A percentile compares a stretch with the other conserved stretches of the same genome.
phyloP scores from a whole-genome alignment of 1,140 invertebrate genomes.

The Muscidifurax raptorellus region DNA sequence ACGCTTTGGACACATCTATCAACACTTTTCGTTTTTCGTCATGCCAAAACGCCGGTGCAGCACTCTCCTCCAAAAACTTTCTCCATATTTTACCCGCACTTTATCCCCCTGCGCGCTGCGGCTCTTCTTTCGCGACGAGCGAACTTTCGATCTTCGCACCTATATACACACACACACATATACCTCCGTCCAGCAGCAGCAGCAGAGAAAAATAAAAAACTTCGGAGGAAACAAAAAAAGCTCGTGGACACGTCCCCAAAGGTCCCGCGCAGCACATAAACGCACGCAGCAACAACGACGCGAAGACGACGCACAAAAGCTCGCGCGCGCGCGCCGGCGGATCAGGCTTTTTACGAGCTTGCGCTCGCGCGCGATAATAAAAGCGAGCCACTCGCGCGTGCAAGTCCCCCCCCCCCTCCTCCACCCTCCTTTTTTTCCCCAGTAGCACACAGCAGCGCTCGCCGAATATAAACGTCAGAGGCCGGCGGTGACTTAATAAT shows the following conservation, averaged over 20 bases:
- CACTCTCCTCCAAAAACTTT: slow-evolving; percentile 44
- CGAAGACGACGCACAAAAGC: slow-evolving; percentile 18
- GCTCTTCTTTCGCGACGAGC: slow-evolving; percentile 33
- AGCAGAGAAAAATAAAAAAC: neutral
- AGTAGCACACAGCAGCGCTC: neutral
- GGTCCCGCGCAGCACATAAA: neutral
- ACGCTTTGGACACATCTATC: slow-evolving; percentile 50
- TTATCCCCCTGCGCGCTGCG: slow-evolving; percentile 14
- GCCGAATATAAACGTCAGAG: slow-evolving; percentile 34
- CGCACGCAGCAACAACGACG: neutral
- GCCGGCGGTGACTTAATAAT: slow-evolving; percentile 39
- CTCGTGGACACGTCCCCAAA: neutral
- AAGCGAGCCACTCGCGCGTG: slow-evolving; percentile 24
- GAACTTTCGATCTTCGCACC: slow-evolving; percentile 45
- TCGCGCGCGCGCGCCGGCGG: neutral
- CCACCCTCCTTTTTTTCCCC: slow-evolving; percentile 8
- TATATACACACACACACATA: neutral
- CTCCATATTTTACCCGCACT: slow-evolving; percentile 53
- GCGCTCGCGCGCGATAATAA: slow-evolving; percentile 41
- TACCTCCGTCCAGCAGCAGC: neutral
- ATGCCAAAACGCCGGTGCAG: neutral
- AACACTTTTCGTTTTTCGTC: slow-evolving; percentile 41
- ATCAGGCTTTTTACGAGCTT: slow-evolving; percentile 45
- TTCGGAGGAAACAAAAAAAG: neutral
- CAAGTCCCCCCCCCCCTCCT: neutral